phyloP scores from a whole-genome alignment of 2,113 vertebrate genomes.

The Callopanchax toddi region DNA sequence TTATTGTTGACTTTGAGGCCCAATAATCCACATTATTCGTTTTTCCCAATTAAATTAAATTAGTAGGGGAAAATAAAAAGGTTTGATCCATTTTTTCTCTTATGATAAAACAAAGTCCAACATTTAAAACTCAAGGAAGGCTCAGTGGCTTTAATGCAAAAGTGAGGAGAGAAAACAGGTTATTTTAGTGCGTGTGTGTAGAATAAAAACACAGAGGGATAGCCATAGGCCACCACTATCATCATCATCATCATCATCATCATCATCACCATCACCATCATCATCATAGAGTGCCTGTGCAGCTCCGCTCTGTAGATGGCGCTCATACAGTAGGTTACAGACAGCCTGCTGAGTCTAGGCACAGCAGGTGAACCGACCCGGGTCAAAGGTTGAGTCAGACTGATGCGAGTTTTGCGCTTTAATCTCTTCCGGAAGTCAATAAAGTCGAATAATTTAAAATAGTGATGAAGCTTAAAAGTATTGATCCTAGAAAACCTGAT shows the following conservation, averaged over 20 bases:
- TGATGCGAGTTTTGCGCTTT: conserved; percentile 52
- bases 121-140: no score
- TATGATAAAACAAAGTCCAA: no score
- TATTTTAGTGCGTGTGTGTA: conserved; percentile 9
- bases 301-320: conserved; percentile 88
- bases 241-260: conserved; percentile 22
- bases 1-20: no score
- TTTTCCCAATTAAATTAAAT: no score
- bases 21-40: neutral
- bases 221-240: conserved; percentile 48
- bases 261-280: conserved; percentile 36
- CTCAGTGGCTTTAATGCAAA: no score
- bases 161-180: neutral
- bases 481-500: no score
- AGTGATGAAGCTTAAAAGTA: no score
- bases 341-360: conserved; percentile 27
- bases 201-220: conserved; percentile 29
- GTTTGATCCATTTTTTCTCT: no score
- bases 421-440: conserved; percentile 53
- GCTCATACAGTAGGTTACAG: conserved; percentile 77
- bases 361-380: conserved; percentile 14
- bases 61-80: neutral
- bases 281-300: conserved; percentile 47
- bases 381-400: conserved; percentile 70
- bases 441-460: neutral